Evolutionary conservation across 2,797 vertebrate genomes (phyloP), one percentile per base, ranked within the genome.

Genomic region (Huso huso): DNA sequence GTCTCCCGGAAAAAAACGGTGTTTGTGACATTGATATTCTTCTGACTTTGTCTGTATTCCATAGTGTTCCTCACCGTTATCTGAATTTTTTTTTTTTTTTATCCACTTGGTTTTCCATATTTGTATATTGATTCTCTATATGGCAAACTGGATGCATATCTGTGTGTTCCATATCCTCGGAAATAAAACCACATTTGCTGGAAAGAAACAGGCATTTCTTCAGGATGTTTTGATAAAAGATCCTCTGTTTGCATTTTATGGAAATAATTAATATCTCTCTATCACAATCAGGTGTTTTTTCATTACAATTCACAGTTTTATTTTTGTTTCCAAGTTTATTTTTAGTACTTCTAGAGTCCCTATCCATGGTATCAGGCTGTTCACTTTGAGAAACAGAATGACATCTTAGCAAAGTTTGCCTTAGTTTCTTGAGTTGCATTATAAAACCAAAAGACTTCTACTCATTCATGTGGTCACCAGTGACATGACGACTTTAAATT

Each of bases 1-100:
- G 67, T 97, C 92, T 65, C 87, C 87, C 0, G 93, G 89, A 7
- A 90, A 89, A 79, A 95, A 98, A 55, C n/a, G 87, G 65, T 93
- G 95, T 68, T 97, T 98, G 73, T 93, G 88, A 73, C 95, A 96
- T 60, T 86, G 90, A 75, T 89, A 88, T 75, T 89, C 92, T 68
- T 82, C 83, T 23, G 82, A 78, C 8, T 78, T 73, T 63, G 82
- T 86, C 66, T 84, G 83, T 77, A 82, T 84, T 78, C 78, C 60
- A 83, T 71, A 81, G 81, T 4, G 69, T 79, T 75, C 58, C 77
- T 66, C 48, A n/a, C 51, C 55, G 12, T 48, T 11, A 9, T 2
- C 68, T 53, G 1, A 61, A 18, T 18, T 1, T 18, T 18, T 18
- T 6, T 55, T 55, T 69, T 57, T 61, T 74, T 78, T 0, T 64